Conservation (phyloP, 2,797 vertebrate species). For the Enteromius afrohamiltoni region DNA sequence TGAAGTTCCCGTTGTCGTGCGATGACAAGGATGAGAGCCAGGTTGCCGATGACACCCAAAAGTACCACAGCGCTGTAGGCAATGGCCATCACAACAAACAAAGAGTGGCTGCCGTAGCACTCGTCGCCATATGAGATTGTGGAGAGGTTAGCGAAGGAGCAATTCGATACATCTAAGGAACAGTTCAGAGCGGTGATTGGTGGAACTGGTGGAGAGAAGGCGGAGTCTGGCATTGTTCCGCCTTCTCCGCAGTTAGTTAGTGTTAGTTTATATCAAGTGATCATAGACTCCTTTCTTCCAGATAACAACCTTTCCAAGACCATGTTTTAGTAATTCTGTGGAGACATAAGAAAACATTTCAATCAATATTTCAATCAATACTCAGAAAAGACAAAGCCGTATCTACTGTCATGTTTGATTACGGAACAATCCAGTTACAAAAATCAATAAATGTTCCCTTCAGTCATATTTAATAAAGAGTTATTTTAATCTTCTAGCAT, state of each 20-base stretch:
- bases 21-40: conserved; percentile 84
- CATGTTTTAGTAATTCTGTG: conserved; percentile 28
- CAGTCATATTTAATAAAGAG: conserved; percentile 20
- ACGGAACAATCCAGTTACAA: not conserved
- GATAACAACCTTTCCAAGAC: conserved; percentile 14
- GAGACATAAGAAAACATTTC: conserved; percentile 32
- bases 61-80: conserved; percentile 85
- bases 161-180: conserved; percentile 54
- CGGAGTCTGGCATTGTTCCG: conserved; percentile 54
- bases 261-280: conserved; percentile 28
- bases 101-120: conserved; percentile 59
- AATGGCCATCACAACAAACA: conserved; percentile 78
- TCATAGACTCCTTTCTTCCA: conserved; percentile 29
- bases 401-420: conserved; percentile 22
- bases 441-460: not conserved
- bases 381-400: not conserved
- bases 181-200: conserved; percentile 61
- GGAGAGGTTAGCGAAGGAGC: conserved; percentile 58
- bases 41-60: conserved; percentile 83
- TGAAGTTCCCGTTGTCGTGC: conserved; percentile 85
- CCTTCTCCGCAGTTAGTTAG: not conserved
- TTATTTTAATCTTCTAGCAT: conserved; percentile 4
- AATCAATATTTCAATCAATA: conserved; percentile 19
- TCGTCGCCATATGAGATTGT: conserved; percentile 56
- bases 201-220: conserved; percentile 49